These are phyloP conservation scores for Dexiosoma caninum DNA, from an alignment of 2,888 invertebrate species.

Conservation along the genomic window DNA sequence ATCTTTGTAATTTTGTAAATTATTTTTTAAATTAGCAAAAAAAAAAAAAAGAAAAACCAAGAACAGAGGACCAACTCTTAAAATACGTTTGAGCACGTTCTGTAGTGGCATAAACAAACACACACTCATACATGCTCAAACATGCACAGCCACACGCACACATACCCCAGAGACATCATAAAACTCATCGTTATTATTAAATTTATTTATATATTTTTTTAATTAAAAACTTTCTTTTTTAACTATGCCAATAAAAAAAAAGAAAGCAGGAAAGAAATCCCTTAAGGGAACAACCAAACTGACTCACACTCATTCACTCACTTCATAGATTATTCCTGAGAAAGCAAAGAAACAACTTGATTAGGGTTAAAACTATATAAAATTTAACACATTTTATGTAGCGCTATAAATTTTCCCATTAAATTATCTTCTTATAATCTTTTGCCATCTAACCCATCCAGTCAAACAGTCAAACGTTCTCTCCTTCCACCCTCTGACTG, in stretches of 20 bases:
- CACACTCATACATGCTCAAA: background rate
- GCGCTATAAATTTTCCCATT: conserved; percentile 42
- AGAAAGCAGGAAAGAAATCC: conserved; percentile 21
- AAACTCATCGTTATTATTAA: conserved; percentile 50
- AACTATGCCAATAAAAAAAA: conserved; percentile 47
- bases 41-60: too few species aligned
- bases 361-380: conserved; percentile 48
- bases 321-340: background rate
- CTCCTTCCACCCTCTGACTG: background rate
- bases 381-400: conserved; percentile 50
- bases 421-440: conserved; percentile 43
- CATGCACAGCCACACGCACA: background rate
- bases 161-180: conserved; percentile 18
- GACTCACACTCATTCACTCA: too few species aligned
- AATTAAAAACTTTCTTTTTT: conserved; percentile 53
- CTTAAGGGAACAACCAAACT: conserved; percentile 13
- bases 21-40: conserved; percentile 1
- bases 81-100: conserved; percentile 31
- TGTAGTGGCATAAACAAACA: background rate
- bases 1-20: conserved; percentile 12
- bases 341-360: conserved; percentile 24
- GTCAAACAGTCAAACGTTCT: background rate
- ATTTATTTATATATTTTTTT: conserved; percentile 47
- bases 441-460: conserved; percentile 12
- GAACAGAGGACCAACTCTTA: conserved; percentile 11